Evolutionary conservation across 2,113 vertebrate species (phyloP).

Genomic region (Chinchilla lanigera): DNA sequence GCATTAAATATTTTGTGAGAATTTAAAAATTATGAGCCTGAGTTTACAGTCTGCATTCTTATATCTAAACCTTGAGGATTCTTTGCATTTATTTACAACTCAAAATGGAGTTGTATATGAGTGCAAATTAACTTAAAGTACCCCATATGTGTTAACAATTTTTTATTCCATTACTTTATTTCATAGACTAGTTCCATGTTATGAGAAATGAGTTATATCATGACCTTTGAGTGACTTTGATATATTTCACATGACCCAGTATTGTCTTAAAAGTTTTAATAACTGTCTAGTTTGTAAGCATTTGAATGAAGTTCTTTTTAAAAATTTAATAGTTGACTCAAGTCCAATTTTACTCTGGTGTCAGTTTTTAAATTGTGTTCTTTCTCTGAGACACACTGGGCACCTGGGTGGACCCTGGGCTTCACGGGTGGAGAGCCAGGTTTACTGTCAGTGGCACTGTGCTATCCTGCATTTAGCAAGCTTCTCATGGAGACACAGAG

Average conservation of each 20-base stretch:
- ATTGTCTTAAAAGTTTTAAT: conserved; percentile 38
- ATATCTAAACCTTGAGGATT: conserved; percentile 20
- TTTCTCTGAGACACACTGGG: background rate
- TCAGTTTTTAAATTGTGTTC: background rate
- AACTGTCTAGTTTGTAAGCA: conserved; percentile 23
- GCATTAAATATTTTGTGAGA: conserved; percentile 32
- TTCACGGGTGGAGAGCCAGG: background rate
- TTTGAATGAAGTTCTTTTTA: conserved; percentile 62
- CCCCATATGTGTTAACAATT: background rate
- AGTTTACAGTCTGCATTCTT: conserved; percentile 55
- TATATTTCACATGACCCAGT: background rate
- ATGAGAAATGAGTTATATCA: background rate
- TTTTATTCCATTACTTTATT: conserved; percentile 15
- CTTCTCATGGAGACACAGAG: background rate
- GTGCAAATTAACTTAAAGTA: conserved; percentile 1
- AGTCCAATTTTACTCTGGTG: conserved; percentile 19
- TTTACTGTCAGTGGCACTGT: background rate
- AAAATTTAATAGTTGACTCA: conserved; percentile 54
- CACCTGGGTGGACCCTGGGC: background rate
- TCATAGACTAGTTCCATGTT: background rate
- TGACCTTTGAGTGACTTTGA: conserved; percentile 16
- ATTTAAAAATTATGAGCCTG: conserved; percentile 30
- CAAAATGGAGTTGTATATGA: background rate
- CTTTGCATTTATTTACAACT: conserved; percentile 45
- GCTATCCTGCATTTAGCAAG: background rate